A percentile compares a stretch with the other conserved stretches of the same genome.
Evolutionary conservation across 1,140 invertebrate species (phyloP).

Genomic region (Pararge aegeria): DNA sequence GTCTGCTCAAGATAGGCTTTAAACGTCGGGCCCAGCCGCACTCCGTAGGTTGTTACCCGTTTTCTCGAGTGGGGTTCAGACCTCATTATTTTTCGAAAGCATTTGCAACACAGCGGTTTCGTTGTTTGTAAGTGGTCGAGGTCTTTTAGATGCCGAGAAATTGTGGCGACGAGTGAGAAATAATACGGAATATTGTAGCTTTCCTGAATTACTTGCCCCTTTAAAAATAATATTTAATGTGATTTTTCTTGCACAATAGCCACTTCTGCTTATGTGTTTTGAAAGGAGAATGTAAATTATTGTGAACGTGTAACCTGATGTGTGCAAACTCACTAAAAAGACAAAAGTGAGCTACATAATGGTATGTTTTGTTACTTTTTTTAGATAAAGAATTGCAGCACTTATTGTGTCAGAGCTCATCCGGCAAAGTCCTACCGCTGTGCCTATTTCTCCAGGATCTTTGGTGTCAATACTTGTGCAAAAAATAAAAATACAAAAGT

Average conservation of each 20-base stretch:
- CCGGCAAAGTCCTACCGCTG: too few species aligned
- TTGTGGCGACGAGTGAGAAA: slow-evolving; percentile 34
- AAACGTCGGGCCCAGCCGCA: slow-evolving; percentile 36
- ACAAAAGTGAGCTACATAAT: too few species aligned
- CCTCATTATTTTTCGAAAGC: slow-evolving; percentile 54
- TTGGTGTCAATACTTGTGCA: too few species aligned
- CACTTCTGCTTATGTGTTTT: not conserved
- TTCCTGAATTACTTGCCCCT: not conserved
- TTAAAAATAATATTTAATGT: not conserved
- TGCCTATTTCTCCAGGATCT: too few species aligned
- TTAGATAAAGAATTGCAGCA: too few species aligned
- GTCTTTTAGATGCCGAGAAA: slow-evolving; percentile 37
- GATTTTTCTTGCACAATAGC: not conserved
- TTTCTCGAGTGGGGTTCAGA: slow-evolving; percentile 50
- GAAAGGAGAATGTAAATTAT: too few species aligned
- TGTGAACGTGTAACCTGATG: too few species aligned
- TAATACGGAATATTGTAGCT: slow-evolving; percentile 19
- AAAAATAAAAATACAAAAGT: too few species aligned
- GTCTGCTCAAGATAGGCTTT: slow-evolving; percentile 26
- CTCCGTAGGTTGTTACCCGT: slow-evolving; percentile 30
- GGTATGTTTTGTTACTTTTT: too few species aligned
- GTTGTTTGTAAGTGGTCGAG: slow-evolving; percentile 45
- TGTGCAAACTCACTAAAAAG: too few species aligned
- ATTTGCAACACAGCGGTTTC: slow-evolving; percentile 51
- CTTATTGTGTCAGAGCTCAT: too few species aligned